Evolutionary conservation across 2,113 vertebrate genomes (phyloP), one percentile per base, ranked within the genome.

Genomic region (Bubo blakistoni): DNA sequence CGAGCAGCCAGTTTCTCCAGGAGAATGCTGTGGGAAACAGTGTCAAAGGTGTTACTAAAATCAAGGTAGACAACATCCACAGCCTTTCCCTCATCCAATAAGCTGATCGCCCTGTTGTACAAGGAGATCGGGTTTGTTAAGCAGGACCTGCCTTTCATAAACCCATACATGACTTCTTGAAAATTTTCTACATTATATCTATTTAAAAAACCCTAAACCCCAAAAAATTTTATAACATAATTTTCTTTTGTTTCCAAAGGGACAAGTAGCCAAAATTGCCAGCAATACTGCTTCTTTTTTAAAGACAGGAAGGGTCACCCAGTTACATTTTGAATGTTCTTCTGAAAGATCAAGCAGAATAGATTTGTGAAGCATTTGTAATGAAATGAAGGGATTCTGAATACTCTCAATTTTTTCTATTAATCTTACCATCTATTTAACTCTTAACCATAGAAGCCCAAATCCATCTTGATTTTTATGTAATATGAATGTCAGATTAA

Each of bases 201-300:
- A 51, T 78, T 30, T 5, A 54, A 59, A 77, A 73, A 57, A 12
- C 1, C 1, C 16, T 29, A 49, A 5, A 2, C 1, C 2, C 2
- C 16, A 4, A 0, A 12, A 26, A 42, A 32, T 32, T 26, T 36
- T 4, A 38, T 36, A 27, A 46, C 54, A 16, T 15, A 29, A 4
- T 13, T 21, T 47, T 32, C 20, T 40, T 54, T 78, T 61, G 9
- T 59, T 61, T 52, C 26, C 26, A 32, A 44, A 44, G 26, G 7
- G 7, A 63, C 20, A 62, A 29, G 42, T 27, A 81, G 11, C 6
- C 13, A 58, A 11, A 69, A 49, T 62, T 55, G 9, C 10, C 22
- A 62, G 10, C 3, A 69, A 73, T 57, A 38, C 15, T 42, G 16
- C 13, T 69, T 32, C 3, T 61, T 47, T 57, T 69, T 72, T 44